Conservation (phyloP, 2,888 invertebrate species). For the Stramonita haemastoma region DNA sequence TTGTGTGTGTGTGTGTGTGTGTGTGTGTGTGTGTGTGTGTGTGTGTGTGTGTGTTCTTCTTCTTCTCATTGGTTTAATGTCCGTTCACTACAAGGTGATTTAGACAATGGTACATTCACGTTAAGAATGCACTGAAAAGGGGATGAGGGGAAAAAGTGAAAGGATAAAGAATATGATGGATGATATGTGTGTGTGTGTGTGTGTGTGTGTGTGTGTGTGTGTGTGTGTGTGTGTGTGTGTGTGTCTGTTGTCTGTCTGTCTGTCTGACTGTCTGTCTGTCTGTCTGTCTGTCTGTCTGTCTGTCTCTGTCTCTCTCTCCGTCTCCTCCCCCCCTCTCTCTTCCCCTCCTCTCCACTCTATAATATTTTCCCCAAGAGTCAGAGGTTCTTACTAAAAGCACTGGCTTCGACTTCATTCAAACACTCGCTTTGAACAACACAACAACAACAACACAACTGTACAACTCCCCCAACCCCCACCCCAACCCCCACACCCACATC, state of each 20-base stretch:
- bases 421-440: neutral
- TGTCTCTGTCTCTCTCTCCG: neutral
- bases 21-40: neutral
- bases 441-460: neutral
- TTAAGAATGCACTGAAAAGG: too few species aligned
- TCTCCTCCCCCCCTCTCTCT: neutral
- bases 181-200: neutral
- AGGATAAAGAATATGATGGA: too few species aligned
- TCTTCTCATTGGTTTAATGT: too few species aligned
- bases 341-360: neutral
- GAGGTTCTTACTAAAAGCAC: neutral
- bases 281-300: too few species aligned
- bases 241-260: neutral
- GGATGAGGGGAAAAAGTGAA: too few species aligned
- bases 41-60: conserved; percentile 26
- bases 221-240: conserved; percentile 29
- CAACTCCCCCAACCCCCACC: neutral
- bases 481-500: neutral
- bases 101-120: too few species aligned
- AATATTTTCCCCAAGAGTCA: neutral
- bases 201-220: conserved; percentile 29
- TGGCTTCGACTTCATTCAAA: too few species aligned
- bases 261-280: neutral
- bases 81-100: too few species aligned
- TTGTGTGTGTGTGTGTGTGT: neutral